phyloP scores from a whole-genome alignment of 1,140 invertebrate genomes.

The Anastrepha ludens region DNA sequence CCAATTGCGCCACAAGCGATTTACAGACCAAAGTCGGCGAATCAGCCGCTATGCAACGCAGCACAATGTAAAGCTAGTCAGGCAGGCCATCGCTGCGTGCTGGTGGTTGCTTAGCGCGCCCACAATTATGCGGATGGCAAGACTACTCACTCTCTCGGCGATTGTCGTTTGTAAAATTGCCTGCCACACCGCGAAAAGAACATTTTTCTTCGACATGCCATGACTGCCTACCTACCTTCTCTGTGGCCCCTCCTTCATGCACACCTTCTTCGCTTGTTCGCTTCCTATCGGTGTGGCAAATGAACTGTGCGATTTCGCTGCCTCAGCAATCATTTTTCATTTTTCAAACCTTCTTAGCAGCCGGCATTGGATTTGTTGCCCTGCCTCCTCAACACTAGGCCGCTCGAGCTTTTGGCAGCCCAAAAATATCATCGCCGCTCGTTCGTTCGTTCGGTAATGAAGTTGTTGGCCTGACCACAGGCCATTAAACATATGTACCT shows the following conservation, averaged over 20 bases:
- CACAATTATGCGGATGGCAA: constrained; percentile 34
- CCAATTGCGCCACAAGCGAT: constrained; percentile 48
- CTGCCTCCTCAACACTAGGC: background rate
- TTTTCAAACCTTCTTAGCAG: constrained; percentile 46
- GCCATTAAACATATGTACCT: constrained; percentile 20
- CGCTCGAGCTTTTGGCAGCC: constrained; percentile 20
- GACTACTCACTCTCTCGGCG: constrained; percentile 16
- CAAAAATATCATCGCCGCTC: constrained; percentile 27
- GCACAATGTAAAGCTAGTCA: background rate
- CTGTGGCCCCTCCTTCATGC: constrained; percentile 60
- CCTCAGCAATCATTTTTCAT: constrained; percentile 53
- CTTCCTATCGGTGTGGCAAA: constrained; percentile 36
- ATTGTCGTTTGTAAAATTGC: constrained; percentile 51
- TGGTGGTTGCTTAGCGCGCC: constrained; percentile 63
- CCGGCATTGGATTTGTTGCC: constrained; percentile 12
- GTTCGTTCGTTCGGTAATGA: constrained; percentile 54
- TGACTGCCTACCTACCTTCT: background rate
- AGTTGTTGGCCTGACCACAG: constrained; percentile 60
- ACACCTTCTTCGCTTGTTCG: background rate
- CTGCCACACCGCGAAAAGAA: constrained; percentile 47
- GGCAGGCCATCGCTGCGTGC: constrained; percentile 54
- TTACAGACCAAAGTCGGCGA: constrained; percentile 7
- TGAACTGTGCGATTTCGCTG: constrained; percentile 45
- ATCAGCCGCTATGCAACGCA: background rate
- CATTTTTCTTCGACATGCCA: constrained; percentile 53